Percentiles rank a stretch among this genome's conserved stretches.
These are phyloP conservation scores for Sinocyclocheilus rhinocerous DNA, from an alignment of 2,113 vertebrate genomes.

Conservation along the genomic window DNA sequence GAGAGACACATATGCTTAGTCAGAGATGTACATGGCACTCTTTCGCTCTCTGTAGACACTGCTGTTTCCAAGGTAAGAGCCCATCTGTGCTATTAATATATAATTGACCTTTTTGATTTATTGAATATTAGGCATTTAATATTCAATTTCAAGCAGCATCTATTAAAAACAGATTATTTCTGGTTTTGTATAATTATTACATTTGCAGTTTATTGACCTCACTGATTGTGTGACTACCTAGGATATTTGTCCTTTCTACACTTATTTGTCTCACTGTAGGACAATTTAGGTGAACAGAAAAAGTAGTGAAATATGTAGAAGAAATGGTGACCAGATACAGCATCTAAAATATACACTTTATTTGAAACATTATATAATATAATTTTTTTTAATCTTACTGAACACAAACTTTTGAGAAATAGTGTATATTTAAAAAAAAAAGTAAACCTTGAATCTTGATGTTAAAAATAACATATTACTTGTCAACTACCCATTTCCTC, in stretches of 20 bases:
- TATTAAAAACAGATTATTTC: background rate
- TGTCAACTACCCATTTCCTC: too few relatives aligned
- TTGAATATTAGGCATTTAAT: background rate
- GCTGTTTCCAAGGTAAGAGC: slow-evolving; percentile 87
- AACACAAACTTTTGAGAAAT: background rate
- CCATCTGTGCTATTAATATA: background rate
- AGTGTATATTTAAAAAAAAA: background rate
- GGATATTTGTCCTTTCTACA: background rate
- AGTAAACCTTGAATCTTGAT: background rate
- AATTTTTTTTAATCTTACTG: background rate
- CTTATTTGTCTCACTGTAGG: background rate
- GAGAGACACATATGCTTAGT: slow-evolving; percentile 89
- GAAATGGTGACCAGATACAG: background rate
- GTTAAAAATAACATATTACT: background rate
- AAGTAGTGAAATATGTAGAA: background rate
- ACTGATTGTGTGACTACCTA: background rate
- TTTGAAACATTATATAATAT: too few relatives aligned
- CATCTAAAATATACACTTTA: background rate
- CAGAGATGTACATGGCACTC: slow-evolving; percentile 83
- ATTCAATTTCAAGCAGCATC: background rate
- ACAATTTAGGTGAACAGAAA: background rate
- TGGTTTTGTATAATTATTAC: background rate
- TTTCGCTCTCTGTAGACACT: slow-evolving; percentile 84
- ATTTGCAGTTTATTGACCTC: too few relatives aligned
- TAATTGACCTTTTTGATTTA: background rate